phyloP scores from a whole-genome alignment of 2,888 invertebrate genomes.

The Smittia sp. region DNA sequence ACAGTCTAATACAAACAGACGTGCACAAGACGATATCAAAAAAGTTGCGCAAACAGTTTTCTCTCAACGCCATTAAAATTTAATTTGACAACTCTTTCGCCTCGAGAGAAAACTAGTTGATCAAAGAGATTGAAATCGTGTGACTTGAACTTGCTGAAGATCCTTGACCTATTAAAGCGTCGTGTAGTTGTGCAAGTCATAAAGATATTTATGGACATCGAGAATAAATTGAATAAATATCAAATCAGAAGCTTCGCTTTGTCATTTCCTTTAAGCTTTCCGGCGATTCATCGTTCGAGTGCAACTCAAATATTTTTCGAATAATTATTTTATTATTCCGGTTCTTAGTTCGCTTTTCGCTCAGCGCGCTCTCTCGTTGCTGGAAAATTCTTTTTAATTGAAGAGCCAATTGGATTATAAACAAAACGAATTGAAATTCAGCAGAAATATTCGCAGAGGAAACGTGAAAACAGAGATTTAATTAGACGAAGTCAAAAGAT shows the following conservation, averaged over 20 bases:
- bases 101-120: background rate
- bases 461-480: no score
- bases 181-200: no score
- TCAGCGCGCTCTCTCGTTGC: background rate
- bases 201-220: background rate
- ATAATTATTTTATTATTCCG: no score
- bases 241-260: background rate
- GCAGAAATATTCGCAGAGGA: no score
- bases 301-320: no score
- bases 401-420: background rate
- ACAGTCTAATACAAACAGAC: background rate
- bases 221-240: background rate
- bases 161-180: background rate
- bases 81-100: background rate
- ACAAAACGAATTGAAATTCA: background rate
- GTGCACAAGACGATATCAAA: background rate
- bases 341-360: background rate
- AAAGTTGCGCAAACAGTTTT: background rate
- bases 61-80: background rate
- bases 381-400: background rate
- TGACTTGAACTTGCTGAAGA: background rate
- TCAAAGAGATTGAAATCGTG: background rate
- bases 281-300: no score
- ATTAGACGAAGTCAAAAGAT: no score
- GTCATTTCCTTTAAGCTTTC: background rate